Evolutionary conservation across 2,888 invertebrate species (phyloP), one percentile per base, ranked within the genome.

Genomic region (Philhelius pedissequus): DNA sequence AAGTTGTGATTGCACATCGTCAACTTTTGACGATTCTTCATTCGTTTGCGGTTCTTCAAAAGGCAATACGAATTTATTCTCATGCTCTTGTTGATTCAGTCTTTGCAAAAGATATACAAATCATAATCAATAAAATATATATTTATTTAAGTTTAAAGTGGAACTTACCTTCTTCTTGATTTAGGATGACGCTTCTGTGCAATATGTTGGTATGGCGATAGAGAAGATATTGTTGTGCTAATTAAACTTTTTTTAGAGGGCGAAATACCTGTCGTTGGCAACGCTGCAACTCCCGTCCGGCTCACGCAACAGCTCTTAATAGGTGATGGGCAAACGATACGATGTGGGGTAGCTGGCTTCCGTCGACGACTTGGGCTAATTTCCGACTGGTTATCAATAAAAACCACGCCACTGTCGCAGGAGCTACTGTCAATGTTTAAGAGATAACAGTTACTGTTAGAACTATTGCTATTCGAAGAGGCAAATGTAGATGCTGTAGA

Each of bases 261-360:
- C 13, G 86, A 80, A 18, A 77, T 30, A 3, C 66, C 76, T 13
- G 35, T 25, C n/a, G 62, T 70, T 11, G 87, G 86, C 48, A 86
- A 75, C 20, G 78, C 78, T 32, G 32, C 64, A 4, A 64, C 68
- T 35, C 87, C 86, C 3, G 86, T 69, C 3, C 82, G 64, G 18
- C 48, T 76, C n/a, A 86, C 81, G 50, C 79, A 88, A 70, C 81
- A 86, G 86, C 76, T 86, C 62, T 91, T 91, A 15, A 90, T 89
- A 7, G 90, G 92, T 54, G 91, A 92, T 70, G 90, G 91, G 86
- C 91, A 91, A 25, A 91, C 92, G 88, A 94, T 94, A 86, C 94
- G 93, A 89, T 94, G 94, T 32, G 94, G 94, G 66, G 94, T 94
- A 13, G 91, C 90, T 50, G 92, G 91, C 78, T 92, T 92, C 18